Evolutionary conservation across 2,113 vertebrate genomes (phyloP).

Genomic region (Ardeotis arabs): DNA sequence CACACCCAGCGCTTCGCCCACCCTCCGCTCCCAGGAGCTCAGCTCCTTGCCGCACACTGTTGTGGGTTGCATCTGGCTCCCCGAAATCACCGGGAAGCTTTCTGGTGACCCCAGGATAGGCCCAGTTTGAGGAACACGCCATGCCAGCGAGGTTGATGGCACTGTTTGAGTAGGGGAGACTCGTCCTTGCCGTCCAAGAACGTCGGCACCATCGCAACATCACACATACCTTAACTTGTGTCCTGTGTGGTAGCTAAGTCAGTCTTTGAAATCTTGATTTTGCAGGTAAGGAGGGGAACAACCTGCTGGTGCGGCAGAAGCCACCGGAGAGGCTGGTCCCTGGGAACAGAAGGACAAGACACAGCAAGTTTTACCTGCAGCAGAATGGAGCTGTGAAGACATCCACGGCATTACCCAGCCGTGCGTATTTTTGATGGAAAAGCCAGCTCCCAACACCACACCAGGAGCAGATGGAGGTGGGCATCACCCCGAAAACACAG

Average conservation of each 20-base stretch:
- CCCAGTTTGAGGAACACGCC: neutral
- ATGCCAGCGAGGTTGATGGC: neutral
- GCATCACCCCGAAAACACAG: no score
- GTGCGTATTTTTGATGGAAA: accelerated
- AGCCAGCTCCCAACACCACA: no score
- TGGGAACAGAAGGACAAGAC: accelerated
- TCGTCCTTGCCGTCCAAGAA: neutral
- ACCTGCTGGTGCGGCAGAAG: neutral
- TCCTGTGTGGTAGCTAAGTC: neutral
- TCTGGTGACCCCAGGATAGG: neutral
- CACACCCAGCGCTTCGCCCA: accelerated
- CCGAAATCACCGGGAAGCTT: neutral
- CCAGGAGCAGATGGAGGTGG: accelerated
- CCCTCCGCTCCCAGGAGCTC: neutral
- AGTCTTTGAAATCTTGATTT: neutral
- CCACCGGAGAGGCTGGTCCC: neutral
- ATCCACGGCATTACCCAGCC: neutral
- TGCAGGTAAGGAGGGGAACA: neutral
- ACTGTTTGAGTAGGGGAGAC: neutral
- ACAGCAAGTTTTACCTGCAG: neutral
- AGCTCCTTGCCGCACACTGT: accelerated
- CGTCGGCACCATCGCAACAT: accelerated
- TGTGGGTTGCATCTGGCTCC: accelerated
- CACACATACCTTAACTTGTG: accelerated
- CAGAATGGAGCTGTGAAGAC: neutral